A percentile compares a stretch with the other conserved stretches of the same genome.
Evolutionary conservation across 1,140 invertebrate species (phyloP).

Genomic region (Nephila pilipes): DNA sequence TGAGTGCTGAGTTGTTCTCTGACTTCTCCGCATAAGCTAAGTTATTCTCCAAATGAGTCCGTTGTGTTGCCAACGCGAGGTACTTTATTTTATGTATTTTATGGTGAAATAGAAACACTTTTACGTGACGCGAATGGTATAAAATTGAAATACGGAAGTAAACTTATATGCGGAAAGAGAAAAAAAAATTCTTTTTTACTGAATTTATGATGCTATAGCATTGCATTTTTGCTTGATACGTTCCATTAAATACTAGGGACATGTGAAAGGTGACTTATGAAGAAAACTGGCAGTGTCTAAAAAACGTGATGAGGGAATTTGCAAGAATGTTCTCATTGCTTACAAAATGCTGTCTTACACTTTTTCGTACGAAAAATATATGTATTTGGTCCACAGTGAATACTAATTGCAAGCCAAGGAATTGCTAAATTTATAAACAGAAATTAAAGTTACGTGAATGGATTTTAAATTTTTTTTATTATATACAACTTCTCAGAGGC

Average conservation of each 20-base stretch:
- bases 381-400: not conserved
- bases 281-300: not conserved
- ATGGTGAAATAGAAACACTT: not conserved
- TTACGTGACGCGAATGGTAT: slow-evolving; percentile 5
- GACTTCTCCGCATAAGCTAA: not conserved
- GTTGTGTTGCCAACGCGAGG: not conserved
- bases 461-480: no score
- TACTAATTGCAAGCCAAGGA: not conserved
- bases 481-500: no score
- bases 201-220: not conserved
- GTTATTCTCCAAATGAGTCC: not conserved
- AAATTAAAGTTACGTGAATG: no score
- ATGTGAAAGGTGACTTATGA: not conserved
- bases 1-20: not conserved
- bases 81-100: not conserved
- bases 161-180: not conserved
- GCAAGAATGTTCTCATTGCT: not conserved
- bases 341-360: slow-evolving; percentile 2
- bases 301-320: not conserved
- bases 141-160: not conserved
- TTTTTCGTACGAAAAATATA: not conserved
- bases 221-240: not conserved
- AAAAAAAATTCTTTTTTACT: no score
- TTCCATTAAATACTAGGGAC: not conserved
- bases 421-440: not conserved